Evolutionary conservation across 2,888 invertebrate species (phyloP).

Genomic region (Harpalus rubripes): DNA sequence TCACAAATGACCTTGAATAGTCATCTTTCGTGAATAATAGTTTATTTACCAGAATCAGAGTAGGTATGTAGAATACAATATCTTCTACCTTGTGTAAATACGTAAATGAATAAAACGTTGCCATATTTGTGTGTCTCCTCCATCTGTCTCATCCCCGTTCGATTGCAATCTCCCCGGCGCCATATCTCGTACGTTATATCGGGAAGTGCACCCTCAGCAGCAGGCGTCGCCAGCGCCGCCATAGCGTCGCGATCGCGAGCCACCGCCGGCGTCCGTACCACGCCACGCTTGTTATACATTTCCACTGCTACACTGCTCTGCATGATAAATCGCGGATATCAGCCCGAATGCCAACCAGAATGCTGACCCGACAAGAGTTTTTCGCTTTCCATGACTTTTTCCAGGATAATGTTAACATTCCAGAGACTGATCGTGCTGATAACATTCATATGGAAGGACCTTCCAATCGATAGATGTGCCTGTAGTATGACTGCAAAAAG

Average conservation of each 20-base stretch:
- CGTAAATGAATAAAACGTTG: neutral
- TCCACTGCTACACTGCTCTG: slow-evolving; percentile 47
- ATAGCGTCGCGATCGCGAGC: slow-evolving; percentile 13
- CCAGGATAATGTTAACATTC: slow-evolving; percentile 44
- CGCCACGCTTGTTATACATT: slow-evolving; percentile 66
- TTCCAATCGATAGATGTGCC: neutral
- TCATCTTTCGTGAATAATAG: too few species aligned
- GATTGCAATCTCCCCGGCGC: slow-evolving; percentile 65
- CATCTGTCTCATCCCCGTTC: neutral
- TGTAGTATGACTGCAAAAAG: too few species aligned
- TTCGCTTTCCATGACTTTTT: slow-evolving; percentile 48
- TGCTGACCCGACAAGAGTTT: slow-evolving; percentile 59
- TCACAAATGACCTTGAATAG: too few species aligned
- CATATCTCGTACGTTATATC: slow-evolving; percentile 64
- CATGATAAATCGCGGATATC: slow-evolving; percentile 66
- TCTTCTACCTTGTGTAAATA: neutral
- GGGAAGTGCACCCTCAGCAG: slow-evolving; percentile 65
- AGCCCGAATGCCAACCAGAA: slow-evolving; percentile 22
- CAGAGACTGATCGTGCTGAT: slow-evolving; percentile 6
- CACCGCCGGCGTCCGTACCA: neutral
- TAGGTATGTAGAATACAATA: too few species aligned
- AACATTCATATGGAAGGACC: neutral
- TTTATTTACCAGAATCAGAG: too few species aligned
- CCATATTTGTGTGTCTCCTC: neutral
- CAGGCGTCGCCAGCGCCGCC: slow-evolving; percentile 35